phyloP scores from a whole-genome alignment of 2,113 vertebrate genomes.

The Pterocles gutturalis region DNA sequence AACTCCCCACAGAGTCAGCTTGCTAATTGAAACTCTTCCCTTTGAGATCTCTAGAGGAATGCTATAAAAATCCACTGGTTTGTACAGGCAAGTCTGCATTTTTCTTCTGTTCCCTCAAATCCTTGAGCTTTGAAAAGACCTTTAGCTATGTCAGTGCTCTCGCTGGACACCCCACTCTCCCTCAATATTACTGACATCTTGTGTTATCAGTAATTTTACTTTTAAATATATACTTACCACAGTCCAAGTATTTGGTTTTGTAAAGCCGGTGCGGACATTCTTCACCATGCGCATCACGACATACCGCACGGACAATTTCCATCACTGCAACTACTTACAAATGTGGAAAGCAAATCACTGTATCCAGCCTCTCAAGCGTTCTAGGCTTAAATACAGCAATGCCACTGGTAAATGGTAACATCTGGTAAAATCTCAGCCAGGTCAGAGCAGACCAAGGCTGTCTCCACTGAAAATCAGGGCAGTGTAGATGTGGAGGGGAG shows the following conservation, averaged over 20 bases:
- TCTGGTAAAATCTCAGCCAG: background rate
- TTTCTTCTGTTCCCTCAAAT: background rate
- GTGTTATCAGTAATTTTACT: background rate
- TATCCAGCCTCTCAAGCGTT: too few relatives aligned
- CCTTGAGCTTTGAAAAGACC: background rate
- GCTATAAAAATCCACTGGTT: background rate
- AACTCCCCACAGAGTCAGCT: background rate
- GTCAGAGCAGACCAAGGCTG: background rate
- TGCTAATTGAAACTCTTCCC: background rate
- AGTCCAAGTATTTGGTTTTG: background rate
- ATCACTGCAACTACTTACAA: background rate
- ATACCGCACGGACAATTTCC: too few relatives aligned
- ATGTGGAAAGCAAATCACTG: background rate
- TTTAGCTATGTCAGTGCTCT: accelerated
- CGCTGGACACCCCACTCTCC: background rate
- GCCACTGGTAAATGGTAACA: accelerated
- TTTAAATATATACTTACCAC: background rate
- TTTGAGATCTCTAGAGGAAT: background rate
- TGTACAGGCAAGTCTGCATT: background rate
- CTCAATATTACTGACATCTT: background rate
- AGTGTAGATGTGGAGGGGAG: background rate
- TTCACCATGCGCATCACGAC: background rate
- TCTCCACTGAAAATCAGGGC: accelerated
- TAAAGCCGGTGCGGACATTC: background rate
- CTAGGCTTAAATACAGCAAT: background rate